Conservation (phyloP, 2,113 vertebrate species). For the Sinocyclocheilus anophthalmus region DNA sequence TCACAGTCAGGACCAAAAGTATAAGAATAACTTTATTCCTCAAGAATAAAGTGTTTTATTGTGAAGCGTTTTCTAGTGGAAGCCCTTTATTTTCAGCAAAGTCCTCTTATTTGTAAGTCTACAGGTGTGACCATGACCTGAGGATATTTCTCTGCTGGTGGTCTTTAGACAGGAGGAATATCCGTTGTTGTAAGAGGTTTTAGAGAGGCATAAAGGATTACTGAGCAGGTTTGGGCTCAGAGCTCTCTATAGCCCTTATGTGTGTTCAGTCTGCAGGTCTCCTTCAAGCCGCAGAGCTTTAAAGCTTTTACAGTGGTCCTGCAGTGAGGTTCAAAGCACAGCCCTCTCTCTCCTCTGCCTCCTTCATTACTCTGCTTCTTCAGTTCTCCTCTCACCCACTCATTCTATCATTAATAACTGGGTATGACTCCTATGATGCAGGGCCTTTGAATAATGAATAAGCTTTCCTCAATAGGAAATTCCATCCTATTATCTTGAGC, state of each 20-base stretch:
- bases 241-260: conserved; percentile 19
- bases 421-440: conserved; percentile 53
- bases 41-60: not conserved
- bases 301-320: conserved; percentile 22
- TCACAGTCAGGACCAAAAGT: not conserved
- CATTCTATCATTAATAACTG: conserved; percentile 41
- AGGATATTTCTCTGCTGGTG: conserved; percentile 5
- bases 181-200: conserved; percentile 21
- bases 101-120: not conserved
- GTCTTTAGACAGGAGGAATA: conserved; percentile 18
- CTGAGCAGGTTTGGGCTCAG: conserved; percentile 4
- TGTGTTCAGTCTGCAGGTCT: conserved; percentile 14
- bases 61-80: not conserved
- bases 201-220: conserved; percentile 14
- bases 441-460: conserved; percentile 59
- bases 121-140: conserved; percentile 2
- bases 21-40: not conserved
- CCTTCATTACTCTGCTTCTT: not conserved
- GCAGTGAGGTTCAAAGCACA: conserved; percentile 18
- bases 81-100: not conserved
- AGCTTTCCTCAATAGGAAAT: conserved; percentile 60
- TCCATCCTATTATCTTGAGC: conserved; percentile 61
- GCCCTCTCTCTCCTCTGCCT: conserved; percentile 21
- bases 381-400: not conserved
- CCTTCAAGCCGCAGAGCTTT: conserved; percentile 25